Conservation (phyloP, 2,888 invertebrate genomes). For the Ferdinandea cuprea region DNA sequence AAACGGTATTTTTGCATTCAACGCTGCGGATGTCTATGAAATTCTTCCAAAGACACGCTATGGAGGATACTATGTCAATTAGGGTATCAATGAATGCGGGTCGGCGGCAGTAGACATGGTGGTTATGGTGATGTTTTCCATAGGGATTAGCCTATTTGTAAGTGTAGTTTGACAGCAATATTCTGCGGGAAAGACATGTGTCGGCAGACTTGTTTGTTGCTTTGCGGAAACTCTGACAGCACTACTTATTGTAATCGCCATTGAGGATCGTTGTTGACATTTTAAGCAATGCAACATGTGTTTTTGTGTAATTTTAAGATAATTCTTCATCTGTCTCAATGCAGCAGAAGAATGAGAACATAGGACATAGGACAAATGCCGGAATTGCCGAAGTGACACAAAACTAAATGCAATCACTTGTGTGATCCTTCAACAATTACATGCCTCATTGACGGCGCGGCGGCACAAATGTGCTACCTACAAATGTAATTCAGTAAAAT, state of each 20-base stretch:
- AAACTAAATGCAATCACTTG: background rate
- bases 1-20: slow-evolving; percentile 72
- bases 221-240: slow-evolving; percentile 54
- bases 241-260: slow-evolving; percentile 54
- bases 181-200: slow-evolving; percentile 65
- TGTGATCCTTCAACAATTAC: background rate
- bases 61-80: slow-evolving; percentile 64
- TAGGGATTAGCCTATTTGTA: slow-evolving; percentile 65
- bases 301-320: slow-evolving; percentile 14
- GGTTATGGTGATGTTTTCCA: background rate
- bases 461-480: slow-evolving; percentile 7
- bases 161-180: slow-evolving; percentile 52
- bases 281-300: slow-evolving; percentile 34
- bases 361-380: too few relatives aligned
- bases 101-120: slow-evolving; percentile 4
- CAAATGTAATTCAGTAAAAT: slow-evolving; percentile 7
- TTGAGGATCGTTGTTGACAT: slow-evolving; percentile 56
- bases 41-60: slow-evolving; percentile 32
- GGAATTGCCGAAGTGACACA: slow-evolving; percentile 13
- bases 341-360: too few relatives aligned
- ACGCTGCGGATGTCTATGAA: slow-evolving; percentile 43
- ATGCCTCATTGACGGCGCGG: slow-evolving; percentile 24
- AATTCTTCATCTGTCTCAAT: too few relatives aligned
- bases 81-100: slow-evolving; percentile 70
- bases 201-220: slow-evolving; percentile 15